These are phyloP conservation scores for Amphipoea oculea DNA, from an alignment of 2,888 invertebrate species.

Conservation along the genomic window DNA sequence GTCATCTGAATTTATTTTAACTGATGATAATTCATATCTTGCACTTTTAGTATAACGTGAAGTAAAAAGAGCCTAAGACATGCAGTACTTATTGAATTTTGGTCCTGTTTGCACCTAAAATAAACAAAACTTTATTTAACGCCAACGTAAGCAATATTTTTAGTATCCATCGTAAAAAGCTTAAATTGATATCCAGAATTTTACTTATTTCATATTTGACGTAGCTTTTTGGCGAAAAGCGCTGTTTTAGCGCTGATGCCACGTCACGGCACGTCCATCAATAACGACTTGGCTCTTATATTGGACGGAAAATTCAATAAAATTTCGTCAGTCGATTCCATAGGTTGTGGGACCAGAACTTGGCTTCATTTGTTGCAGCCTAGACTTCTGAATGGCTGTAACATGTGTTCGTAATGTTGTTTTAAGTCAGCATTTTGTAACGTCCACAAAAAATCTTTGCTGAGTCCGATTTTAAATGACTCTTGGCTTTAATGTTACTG, in stretches of 20 bases:
- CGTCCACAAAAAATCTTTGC: slow-evolving; percentile 25
- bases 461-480: background rate
- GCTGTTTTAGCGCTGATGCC: slow-evolving; percentile 75
- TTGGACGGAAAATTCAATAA: slow-evolving; percentile 87
- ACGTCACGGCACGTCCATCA: slow-evolving; percentile 83
- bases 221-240: slow-evolving; percentile 41
- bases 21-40: background rate
- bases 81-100: background rate
- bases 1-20: background rate
- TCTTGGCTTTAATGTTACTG: background rate
- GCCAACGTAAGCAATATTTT: slow-evolving; percentile 23
- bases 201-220: slow-evolving; percentile 30
- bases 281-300: slow-evolving; percentile 84
- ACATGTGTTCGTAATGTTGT: slow-evolving; percentile 51
- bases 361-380: slow-evolving; percentile 64
- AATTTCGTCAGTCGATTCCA: slow-evolving; percentile 84
- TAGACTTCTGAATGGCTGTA: slow-evolving; percentile 53
- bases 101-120: background rate
- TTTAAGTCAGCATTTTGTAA: slow-evolving; percentile 50
- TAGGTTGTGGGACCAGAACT: slow-evolving; percentile 74
- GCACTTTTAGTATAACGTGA: background rate
- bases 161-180: slow-evolving; percentile 34
- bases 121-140: slow-evolving; percentile 11
- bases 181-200: slow-evolving; percentile 25
- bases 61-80: no score